These are phyloP conservation scores for Beris morrisii DNA, from an alignment of 2,888 invertebrate species.

Conservation along the genomic window DNA sequence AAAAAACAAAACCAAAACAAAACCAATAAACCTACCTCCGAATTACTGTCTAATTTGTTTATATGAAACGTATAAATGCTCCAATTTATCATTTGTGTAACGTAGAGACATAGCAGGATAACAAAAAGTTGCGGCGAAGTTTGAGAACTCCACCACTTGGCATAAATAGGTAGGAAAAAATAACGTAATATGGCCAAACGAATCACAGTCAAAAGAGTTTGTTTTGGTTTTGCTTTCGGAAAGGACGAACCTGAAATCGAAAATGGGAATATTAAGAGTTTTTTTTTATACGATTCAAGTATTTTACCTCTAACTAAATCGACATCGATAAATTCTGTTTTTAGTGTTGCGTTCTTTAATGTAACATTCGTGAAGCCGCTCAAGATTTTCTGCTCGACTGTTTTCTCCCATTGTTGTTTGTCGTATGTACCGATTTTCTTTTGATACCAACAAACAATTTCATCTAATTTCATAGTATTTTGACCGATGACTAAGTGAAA, in stretches of 20 bases:
- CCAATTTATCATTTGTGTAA: conserved; percentile 64
- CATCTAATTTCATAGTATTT: conserved; percentile 57
- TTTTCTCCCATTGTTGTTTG: conserved; percentile 96
- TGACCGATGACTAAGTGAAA: conserved; percentile 7
- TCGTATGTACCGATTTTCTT: conserved; percentile 96
- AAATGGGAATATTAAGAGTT: background rate
- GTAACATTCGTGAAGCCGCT: conserved; percentile 81
- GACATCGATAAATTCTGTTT: conserved; percentile 92
- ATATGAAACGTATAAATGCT: conserved; percentile 54
- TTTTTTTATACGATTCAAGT: background rate
- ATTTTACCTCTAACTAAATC: conserved; percentile 86
- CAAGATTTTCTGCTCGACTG: conserved; percentile 87
- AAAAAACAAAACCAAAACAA: conserved; percentile 12
- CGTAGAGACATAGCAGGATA: conserved; percentile 76
- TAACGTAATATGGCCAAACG: conserved; percentile 80
- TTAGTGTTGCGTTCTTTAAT: conserved; percentile 76
- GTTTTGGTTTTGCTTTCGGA: conserved; percentile 92
- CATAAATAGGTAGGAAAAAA: conserved; percentile 80
- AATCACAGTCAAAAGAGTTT: conserved; percentile 83
- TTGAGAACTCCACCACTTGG: conserved; percentile 89
- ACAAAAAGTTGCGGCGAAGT: conserved; percentile 76
- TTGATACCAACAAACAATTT: conserved; percentile 68
- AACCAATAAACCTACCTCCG: conserved; percentile 36
- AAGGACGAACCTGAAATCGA: conserved; percentile 80
- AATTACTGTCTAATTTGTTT: conserved; percentile 44